Evolutionary conservation across 2,113 vertebrate species (phyloP), one percentile per base, ranked within the genome.

Genomic region (Tautogolabrus adspersus): DNA sequence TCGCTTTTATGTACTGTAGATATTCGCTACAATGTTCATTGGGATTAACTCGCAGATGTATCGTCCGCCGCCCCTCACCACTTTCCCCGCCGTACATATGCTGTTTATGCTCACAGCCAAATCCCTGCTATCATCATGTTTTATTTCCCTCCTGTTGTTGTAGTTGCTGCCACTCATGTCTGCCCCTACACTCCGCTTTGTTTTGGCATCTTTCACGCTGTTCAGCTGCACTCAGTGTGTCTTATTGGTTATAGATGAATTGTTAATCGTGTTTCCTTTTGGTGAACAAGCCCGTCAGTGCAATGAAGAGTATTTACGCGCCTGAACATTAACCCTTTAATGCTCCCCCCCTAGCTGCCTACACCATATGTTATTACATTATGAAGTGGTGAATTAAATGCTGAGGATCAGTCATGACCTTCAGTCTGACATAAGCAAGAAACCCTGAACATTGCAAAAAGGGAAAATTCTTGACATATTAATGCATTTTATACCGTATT

Each of bases 301-400:
- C 84, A 21, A 18, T 47, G 80, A 58, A 76, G 64, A 77, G 89
- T 81, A 86, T 95, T 94, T 95, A 93, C 93, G 93, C 94, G 94
- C 93, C 92, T 91, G 91, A 91, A 92, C 91, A 64, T 95, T 94
- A 94, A 95, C 94, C 90, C 91, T 88, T 94, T 88, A 49, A 38
- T 78, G 75, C 73, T 75, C 51, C 30, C 30, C 30, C 30, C 30
- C 30, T 3, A 44, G 30, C 72, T 54, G 77, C 75, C 73, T 3
- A 13, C 13, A 23, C 13, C 60, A 64, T 23, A 12, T n/a, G 10
- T 55, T 51, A 4, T 47, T 59, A 66, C 72, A 26, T 49, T 52
- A 61, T 54, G 34, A 26, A 18, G 46, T 11, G 30, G 6, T 42
- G 62, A 72, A 76, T 67, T 10, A 69, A 64, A 67, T 37, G 1